Evolutionary conservation across 2,888 invertebrate genomes (phyloP).

Genomic region (Crematogaster levior): DNA sequence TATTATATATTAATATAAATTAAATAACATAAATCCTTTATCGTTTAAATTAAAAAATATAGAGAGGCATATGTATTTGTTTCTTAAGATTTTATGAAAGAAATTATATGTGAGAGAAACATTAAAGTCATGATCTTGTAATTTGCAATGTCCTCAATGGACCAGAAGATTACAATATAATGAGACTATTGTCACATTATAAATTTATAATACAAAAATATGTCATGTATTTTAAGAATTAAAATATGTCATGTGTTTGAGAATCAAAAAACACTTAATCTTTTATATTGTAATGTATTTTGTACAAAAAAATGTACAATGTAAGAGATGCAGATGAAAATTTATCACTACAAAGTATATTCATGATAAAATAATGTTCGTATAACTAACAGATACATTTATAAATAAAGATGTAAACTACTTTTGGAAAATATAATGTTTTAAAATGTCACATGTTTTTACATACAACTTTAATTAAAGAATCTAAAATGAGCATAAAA

Average conservation of each 20-base stretch:
- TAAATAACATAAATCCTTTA: neutral
- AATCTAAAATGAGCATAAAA: neutral
- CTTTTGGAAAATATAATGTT: constrained; percentile 35
- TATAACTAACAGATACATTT: neutral
- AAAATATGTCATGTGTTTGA: too few relatives aligned
- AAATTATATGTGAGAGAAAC: neutral
- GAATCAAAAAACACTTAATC: neutral
- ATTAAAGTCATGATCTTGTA: constrained; percentile 1
- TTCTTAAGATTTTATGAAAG: neutral
- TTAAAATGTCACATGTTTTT: constrained; percentile 15
- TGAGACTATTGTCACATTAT: constrained; percentile 2
- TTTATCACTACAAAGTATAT: constrained; percentile 6
- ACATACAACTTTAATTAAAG: constrained; percentile 5
- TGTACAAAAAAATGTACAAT: neutral
- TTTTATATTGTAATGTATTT: constrained; percentile 14
- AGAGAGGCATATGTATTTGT: neutral
- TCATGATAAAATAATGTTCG: constrained; percentile 11
- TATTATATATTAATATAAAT: constrained; percentile 7
- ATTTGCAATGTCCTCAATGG: neutral
- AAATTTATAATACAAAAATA: constrained; percentile 9
- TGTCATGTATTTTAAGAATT: neutral
- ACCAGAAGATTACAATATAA: neutral
- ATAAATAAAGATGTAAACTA: constrained; percentile 30
- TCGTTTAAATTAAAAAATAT: neutral
- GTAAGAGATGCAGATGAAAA: neutral